Conservation (phyloP, 2,113 vertebrate genomes). For the Rhegmatorhina hoffmannsi region DNA sequence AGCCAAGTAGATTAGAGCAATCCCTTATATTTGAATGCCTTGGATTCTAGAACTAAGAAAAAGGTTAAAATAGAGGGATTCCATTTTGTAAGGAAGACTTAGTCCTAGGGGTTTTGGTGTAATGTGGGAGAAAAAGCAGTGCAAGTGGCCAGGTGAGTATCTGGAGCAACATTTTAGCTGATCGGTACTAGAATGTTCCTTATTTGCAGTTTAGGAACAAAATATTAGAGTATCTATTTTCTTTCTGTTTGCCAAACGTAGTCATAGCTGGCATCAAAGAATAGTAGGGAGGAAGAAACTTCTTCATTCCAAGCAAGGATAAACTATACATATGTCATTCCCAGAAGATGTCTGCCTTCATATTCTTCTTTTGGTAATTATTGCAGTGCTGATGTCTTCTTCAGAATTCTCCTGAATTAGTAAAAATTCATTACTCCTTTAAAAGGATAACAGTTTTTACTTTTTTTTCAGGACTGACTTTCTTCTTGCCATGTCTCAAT, state of each 20-base stretch:
- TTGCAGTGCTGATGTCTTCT: neutral
- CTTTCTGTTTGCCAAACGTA: neutral
- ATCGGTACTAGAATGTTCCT: neutral
- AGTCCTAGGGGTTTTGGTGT: neutral
- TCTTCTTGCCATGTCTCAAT: neutral
- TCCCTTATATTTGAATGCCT: neutral
- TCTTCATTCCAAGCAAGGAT: neutral
- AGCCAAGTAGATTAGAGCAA: neutral
- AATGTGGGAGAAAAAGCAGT: neutral
- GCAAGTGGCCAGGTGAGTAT: neutral
- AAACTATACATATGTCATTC: neutral
- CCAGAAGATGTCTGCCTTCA: neutral
- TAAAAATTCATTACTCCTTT: neutral
- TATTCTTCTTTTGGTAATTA: neutral
- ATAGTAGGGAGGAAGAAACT: neutral
- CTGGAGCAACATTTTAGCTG: neutral
- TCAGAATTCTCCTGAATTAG: neutral
- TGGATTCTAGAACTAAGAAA: neutral
- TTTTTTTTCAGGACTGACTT: neutral
- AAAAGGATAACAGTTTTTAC: neutral
- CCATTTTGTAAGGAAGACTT: neutral
- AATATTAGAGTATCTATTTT: neutral
- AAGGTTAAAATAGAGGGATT: neutral
- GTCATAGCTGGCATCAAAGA: constrained; percentile 15
- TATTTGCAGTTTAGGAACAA: neutral